phyloP scores from a whole-genome alignment of 2,888 invertebrate species.

The Folsomia candida region DNA sequence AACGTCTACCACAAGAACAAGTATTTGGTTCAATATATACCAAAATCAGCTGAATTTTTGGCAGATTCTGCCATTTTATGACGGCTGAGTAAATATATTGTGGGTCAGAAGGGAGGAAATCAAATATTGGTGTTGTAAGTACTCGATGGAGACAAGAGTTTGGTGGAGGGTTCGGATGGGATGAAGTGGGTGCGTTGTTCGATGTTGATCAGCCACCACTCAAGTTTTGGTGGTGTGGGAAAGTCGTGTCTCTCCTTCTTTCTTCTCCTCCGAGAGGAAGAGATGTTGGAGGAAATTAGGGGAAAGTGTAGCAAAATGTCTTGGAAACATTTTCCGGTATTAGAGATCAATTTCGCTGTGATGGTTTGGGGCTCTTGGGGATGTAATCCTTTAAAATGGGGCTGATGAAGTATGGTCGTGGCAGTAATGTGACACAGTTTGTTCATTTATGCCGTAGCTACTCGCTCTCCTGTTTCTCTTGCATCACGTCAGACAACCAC shows the following conservation, averaged over 20 bases:
- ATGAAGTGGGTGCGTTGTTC: background rate
- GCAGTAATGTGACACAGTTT: constrained; percentile 8
- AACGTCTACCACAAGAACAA: background rate
- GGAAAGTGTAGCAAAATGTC: constrained; percentile 24
- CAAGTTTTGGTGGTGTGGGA: background rate
- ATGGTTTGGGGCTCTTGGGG: constrained; percentile 21
- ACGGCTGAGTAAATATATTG: background rate
- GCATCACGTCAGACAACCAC: background rate
- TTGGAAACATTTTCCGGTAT: constrained; percentile 24
- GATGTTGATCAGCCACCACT: background rate
- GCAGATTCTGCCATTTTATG: background rate
- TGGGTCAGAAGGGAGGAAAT: constrained; percentile 3
- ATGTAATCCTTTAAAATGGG: constrained; percentile 27
- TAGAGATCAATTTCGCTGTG: constrained; percentile 24
- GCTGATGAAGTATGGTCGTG: constrained; percentile 21
- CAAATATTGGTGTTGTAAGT: constrained; percentile 3
- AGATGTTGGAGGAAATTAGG: background rate
- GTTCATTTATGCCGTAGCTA: background rate
- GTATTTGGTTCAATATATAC: too few relatives aligned
- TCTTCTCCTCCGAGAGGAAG: background rate
- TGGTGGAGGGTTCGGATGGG: too few relatives aligned
- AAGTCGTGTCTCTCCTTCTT: background rate
- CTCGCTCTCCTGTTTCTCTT: background rate
- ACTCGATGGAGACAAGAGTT: background rate
- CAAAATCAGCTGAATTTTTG: background rate